Evolutionary conservation across 2,113 vertebrate species (phyloP).

Genomic region (Harpagus bidentatus): DNA sequence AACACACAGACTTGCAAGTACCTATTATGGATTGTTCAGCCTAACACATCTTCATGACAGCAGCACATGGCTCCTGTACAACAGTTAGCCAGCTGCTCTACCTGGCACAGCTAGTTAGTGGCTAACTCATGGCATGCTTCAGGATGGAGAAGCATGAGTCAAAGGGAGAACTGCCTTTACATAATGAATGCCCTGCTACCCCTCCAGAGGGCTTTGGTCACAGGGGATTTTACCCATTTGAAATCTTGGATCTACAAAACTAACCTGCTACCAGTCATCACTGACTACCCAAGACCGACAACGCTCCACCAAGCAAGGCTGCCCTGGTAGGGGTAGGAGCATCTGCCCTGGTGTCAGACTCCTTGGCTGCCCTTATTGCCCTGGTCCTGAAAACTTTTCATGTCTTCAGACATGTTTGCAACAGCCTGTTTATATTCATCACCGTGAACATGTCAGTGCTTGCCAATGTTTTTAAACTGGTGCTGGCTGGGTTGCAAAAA

Average conservation of each 20-base stretch:
- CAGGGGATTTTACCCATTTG: not conserved
- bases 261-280: not conserved
- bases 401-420: conserved; percentile 3
- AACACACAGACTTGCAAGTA: not conserved
- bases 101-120: not conserved
- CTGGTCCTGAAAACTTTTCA: not conserved
- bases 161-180: not conserved
- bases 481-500: not conserved
- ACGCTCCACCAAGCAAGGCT: not conserved
- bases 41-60: not conserved
- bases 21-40: not conserved
- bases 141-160: not conserved
- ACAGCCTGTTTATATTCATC: conserved; percentile 36
- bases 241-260: not conserved
- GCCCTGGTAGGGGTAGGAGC: not conserved
- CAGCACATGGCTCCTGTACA: not conserved
- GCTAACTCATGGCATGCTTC: not conserved
- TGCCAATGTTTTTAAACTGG: conserved; percentile 44
- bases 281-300: fast-evolving
- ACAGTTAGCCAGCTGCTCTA: not conserved
- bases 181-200: not conserved
- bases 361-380: not conserved
- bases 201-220: not conserved
- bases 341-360: not conserved
- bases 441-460: not conserved